Evolutionary conservation across 2,888 invertebrate species (phyloP).

Genomic region (Alviniconcha strummeri): DNA sequence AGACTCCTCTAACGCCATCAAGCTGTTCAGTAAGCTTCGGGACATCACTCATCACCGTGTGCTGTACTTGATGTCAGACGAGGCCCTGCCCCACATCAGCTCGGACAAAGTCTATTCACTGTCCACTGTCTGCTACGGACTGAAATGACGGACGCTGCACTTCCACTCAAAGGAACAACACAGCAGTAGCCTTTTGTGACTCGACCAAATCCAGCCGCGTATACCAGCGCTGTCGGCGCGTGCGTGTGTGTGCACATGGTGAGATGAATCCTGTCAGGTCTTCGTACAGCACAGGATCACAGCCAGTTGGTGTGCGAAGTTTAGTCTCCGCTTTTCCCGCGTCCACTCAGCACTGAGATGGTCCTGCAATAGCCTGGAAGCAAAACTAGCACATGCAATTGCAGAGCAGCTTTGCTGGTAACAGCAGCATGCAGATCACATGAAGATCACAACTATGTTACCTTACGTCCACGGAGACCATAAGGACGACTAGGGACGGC

Average conservation of each 20-base stretch:
- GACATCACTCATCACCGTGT: conserved; percentile 25
- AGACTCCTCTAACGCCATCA: conserved; percentile 11
- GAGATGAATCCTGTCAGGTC: background rate
- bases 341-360: no score
- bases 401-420: no score
- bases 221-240: background rate
- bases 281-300: background rate
- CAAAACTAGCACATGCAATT: no score
- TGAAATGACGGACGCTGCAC: background rate
- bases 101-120: conserved; percentile 29
- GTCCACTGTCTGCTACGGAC: conserved; percentile 30
- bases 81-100: conserved; percentile 11
- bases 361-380: no score
- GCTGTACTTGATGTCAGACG: conserved; percentile 26
- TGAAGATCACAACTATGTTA: no score
- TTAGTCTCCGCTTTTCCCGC: no score
- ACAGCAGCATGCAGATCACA: no score
- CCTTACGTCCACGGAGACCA: no score
- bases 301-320: no score
- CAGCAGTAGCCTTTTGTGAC: background rate
- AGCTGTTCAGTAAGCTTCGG: conserved; percentile 23
- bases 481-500: no score
- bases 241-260: background rate
- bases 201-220: background rate
- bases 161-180: background rate